Evolutionary conservation across 1,140 invertebrate genomes (phyloP).

Genomic region (Brachionus rubens): DNA sequence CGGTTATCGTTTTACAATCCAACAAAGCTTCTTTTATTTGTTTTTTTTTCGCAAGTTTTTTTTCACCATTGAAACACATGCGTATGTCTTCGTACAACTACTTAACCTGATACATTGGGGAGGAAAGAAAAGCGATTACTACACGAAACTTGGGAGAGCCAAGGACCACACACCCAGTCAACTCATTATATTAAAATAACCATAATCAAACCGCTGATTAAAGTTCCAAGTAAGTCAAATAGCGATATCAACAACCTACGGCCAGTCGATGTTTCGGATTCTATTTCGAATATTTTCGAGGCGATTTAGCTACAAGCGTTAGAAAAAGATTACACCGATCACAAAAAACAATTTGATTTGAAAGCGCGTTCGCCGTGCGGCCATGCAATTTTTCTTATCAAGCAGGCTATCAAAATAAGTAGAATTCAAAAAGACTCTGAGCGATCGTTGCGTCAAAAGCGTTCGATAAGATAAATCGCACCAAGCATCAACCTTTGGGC

Average conservation of each 20-base stretch:
- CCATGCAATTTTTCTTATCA: neutral
- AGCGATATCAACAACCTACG: neutral
- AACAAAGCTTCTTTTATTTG: no score
- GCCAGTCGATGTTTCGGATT: neutral
- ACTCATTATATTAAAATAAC: conserved; percentile 9
- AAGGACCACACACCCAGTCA: no score
- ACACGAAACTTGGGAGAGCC: no score
- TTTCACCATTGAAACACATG: no score
- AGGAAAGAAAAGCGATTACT: no score
- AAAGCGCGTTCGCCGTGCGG: neutral
- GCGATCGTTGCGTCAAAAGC: no score
- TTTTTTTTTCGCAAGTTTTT: no score
- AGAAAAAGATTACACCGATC: neutral
- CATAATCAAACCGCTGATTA: neutral
- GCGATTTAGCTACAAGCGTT: neutral
- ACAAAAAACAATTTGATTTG: conserved; percentile 4
- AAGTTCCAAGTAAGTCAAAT: neutral
- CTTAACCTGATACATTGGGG: no score
- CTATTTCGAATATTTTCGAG: conserved; percentile 4
- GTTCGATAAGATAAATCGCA: no score
- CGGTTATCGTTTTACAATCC: no score
- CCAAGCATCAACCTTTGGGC: neutral
- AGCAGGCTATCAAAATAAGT: neutral
- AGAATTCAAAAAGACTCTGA: no score
- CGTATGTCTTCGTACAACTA: no score